Conservation (phyloP, 2,797 vertebrate species). For the Protonibea diacanthus region DNA sequence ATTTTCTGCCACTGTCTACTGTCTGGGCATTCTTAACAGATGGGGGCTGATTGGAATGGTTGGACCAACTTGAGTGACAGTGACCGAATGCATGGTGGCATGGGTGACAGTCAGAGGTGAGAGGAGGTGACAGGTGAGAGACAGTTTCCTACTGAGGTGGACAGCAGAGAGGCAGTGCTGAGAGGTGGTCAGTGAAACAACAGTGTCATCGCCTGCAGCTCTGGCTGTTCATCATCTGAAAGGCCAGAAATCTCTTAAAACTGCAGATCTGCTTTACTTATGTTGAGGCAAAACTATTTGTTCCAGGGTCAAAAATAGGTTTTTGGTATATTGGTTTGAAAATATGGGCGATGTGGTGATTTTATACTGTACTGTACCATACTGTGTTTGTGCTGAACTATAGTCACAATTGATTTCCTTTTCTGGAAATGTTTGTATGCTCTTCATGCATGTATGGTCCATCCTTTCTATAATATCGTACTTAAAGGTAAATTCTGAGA, state of each 20-base stretch:
- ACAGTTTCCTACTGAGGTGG: constrained; percentile 54
- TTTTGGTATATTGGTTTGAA: background rate
- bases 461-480: background rate
- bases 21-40: constrained; percentile 75
- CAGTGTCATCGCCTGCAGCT: constrained; percentile 49
- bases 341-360: background rate
- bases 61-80: constrained; percentile 55
- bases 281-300: constrained; percentile 29
- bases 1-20: constrained; percentile 80
- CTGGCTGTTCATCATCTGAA: constrained; percentile 50
- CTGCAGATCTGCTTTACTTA: constrained; percentile 28
- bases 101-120: constrained; percentile 60
- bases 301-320: background rate
- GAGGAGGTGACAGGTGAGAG: constrained; percentile 71
- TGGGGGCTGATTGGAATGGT: constrained; percentile 50
- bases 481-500: background rate
- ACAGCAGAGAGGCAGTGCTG: constrained; percentile 24
- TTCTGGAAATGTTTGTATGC: background rate
- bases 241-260: constrained; percentile 39
- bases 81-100: constrained; percentile 55
- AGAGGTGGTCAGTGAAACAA: constrained; percentile 42
- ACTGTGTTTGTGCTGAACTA: background rate
- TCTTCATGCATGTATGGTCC: background rate
- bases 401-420: background rate
- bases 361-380: too few species aligned